phyloP scores from a whole-genome alignment of 2,888 invertebrate species.

The Amphipoea oculea region DNA sequence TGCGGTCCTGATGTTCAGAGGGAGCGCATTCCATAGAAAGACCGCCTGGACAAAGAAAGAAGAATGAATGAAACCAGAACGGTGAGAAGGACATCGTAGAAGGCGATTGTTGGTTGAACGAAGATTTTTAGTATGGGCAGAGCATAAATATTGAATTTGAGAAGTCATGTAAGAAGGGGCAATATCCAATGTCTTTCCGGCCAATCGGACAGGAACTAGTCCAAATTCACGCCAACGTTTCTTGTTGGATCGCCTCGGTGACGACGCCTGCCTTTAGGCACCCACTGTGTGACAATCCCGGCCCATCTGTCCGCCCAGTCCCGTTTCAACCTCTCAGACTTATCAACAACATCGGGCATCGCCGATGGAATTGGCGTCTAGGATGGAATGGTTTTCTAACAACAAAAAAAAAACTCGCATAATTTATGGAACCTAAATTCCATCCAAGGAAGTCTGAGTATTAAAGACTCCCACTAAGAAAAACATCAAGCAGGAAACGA shows the following conservation, averaged over 20 bases:
- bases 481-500: not conserved
- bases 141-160: too few relatives aligned
- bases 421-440: not conserved
- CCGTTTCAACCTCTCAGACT: not conserved
- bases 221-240: not conserved
- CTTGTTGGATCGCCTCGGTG: not conserved
- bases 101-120: too few relatives aligned
- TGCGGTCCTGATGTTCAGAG: too few relatives aligned
- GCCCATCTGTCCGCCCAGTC: not conserved
- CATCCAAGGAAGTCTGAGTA: not conserved
- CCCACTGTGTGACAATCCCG: not conserved
- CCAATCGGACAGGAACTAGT: not conserved
- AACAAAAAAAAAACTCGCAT: not conserved
- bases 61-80: too few relatives aligned
- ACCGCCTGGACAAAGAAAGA: too few relatives aligned
- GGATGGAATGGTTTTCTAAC: not conserved
- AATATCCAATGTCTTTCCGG: not conserved
- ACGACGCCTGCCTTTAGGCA: not conserved
- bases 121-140: too few relatives aligned
- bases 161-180: too few relatives aligned
- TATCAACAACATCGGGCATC: not conserved
- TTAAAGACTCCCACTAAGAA: not conserved
- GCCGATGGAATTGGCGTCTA: too few relatives aligned
- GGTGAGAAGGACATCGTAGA: too few relatives aligned
- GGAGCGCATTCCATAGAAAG: too few relatives aligned